A percentile compares a stretch with the other conserved stretches of the same genome.
These are phyloP conservation scores for Agelaius tricolor DNA, from an alignment of 2,113 vertebrate species.

Conservation along the genomic window DNA sequence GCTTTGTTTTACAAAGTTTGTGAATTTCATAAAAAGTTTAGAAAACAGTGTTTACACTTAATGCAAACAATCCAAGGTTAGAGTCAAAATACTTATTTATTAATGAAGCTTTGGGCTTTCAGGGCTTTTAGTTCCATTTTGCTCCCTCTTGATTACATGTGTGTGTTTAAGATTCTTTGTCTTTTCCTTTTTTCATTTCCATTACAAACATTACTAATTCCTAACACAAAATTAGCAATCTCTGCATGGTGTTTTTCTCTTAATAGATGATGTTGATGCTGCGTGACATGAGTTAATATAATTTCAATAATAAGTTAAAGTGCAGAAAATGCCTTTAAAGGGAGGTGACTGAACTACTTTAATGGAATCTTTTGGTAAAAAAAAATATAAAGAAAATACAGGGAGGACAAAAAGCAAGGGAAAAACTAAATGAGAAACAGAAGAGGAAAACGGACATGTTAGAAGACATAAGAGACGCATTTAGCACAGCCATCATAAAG, in stretches of 20 bases:
- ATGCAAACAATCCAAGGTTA: neutral
- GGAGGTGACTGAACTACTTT: neutral
- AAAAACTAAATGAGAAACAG: neutral
- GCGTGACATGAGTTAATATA: neutral
- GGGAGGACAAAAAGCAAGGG: neutral
- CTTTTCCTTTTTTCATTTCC: neutral
- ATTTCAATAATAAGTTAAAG: neutral
- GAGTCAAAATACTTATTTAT: neutral
- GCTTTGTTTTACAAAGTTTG: neutral
- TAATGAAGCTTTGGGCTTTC: neutral
- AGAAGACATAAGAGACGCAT: neutral
- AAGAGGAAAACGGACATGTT: neutral
- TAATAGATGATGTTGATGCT: neutral
- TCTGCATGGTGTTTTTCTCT: neutral
- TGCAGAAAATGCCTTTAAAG: neutral
- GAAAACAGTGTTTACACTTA: neutral
- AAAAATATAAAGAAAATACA: neutral
- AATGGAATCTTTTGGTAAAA: neutral
- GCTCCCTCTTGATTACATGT: neutral
- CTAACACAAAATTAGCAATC: neutral
- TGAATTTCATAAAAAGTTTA: conserved; percentile 1
- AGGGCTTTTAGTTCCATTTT: neutral
- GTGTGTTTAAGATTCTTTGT: neutral
- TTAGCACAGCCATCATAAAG: neutral
- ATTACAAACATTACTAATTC: neutral